Conservation (phyloP, 2,113 vertebrate genomes). For the Meleagris gallopavo region DNA sequence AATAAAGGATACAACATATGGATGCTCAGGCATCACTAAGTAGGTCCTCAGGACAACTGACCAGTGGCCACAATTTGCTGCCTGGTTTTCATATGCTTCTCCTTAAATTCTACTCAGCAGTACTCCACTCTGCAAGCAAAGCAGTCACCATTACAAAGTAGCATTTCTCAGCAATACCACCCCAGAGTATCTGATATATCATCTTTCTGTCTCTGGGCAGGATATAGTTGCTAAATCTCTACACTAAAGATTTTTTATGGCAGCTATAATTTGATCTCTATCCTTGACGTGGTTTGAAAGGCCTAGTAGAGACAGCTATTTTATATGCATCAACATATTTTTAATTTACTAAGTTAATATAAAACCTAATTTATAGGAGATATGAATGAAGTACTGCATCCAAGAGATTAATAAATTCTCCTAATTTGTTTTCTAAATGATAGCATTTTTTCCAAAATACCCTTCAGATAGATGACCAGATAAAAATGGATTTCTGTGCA, state of each 20-base stretch:
- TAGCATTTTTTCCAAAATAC: background rate
- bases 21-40: background rate
- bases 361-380: background rate
- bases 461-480: background rate
- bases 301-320: background rate
- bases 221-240: background rate
- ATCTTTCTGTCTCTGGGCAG: background rate
- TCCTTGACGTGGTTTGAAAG: background rate
- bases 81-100: background rate
- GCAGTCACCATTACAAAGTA: background rate
- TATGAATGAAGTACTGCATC: background rate
- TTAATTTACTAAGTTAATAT: slow-evolving; percentile 1
- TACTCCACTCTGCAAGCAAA: background rate
- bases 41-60: background rate
- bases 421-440: background rate
- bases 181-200: background rate
- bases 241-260: background rate
- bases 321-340: background rate
- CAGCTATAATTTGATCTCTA: background rate
- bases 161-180: background rate
- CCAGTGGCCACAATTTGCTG: background rate
- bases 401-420: background rate
- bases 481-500: background rate
- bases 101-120: background rate
- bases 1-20: background rate